Base-by-base conservation (phyloP, 1,140 invertebrate genomes). In the Drosophila biarmipes region DNA sequence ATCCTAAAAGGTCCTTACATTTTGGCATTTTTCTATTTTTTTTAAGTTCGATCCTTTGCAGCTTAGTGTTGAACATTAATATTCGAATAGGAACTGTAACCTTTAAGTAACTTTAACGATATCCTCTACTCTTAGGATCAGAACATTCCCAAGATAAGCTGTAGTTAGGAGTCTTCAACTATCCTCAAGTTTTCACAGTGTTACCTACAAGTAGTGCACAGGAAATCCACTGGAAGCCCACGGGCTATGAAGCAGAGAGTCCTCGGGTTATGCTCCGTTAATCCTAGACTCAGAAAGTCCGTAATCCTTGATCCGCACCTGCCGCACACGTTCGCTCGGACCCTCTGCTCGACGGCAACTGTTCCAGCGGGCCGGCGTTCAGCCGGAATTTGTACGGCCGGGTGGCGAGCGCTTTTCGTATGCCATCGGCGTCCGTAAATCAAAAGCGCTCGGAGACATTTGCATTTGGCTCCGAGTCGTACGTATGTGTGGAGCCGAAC, bases 341-440 rank as follows among this genome's bases (percentile, higher is more conserved):
- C 58, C n/a, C 58, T 40, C 27, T 27, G 58, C n/a, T 35, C 45
- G 48, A 67, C 45, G 63, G 58, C 58, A 64, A 67, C 63, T 67
- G 63, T 48, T 49, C 43, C 35, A 15, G 6, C 1, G 24, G 12
- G 12, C 58, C 58, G 63, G 63, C 17, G 24, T 17, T 35, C 61
- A 49, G 12, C 59, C 63, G 58, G 63, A 67, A 64, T 67, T 51
- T 67, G 63, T 67, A 67, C 63, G 63, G 45, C 55, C 61, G 55
- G 10, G 15, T 29, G 1, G 8, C 37, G 54, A 21, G 17, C 15
- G 58, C 57, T 66, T 62, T 67, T 67, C 57, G 63, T 67, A 67
- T 64, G 59, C 58, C 58, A 35, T 59, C 35, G 59, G 63, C 58
- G 58, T 67, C 35, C 58, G 63, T 66, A 66, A 66, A 66, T 66